Evolutionary conservation across 1,140 invertebrate species (phyloP).

Genomic region (Cydia fagiglandana): DNA sequence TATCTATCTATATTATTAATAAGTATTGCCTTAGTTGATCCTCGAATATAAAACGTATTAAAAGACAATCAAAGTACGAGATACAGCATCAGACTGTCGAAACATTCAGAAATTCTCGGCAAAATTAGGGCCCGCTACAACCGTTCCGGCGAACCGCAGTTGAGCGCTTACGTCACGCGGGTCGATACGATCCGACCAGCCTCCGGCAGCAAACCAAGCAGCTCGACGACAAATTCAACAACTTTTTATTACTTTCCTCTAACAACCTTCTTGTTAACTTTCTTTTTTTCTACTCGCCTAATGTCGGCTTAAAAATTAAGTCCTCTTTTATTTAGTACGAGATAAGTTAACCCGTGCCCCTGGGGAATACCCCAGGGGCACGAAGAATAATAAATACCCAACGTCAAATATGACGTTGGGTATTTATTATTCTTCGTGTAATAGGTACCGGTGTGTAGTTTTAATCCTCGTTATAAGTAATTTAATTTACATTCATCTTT

Average conservation of each 20-base stretch:
- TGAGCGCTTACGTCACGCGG: constrained; percentile 22
- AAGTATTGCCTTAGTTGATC: too few species aligned
- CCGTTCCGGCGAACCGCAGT: neutral
- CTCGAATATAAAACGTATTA: neutral
- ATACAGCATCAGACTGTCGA: neutral
- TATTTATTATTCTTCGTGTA: neutral
- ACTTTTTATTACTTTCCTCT: constrained; percentile 30
- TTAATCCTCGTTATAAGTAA: too few species aligned
- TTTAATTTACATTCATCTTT: too few species aligned
- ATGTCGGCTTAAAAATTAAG: constrained; percentile 27
- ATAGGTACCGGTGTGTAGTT: neutral
- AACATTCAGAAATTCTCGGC: constrained; percentile 12
- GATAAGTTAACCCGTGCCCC: constrained; percentile 24
- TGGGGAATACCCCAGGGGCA: neutral
- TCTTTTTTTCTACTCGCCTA: constrained; percentile 4
- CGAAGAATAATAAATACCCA: too few species aligned
- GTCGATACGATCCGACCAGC: constrained; percentile 21
- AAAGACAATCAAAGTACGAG: neutral
- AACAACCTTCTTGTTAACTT: constrained; percentile 28
- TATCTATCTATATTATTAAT: too few species aligned
- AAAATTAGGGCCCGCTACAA: constrained; percentile 19
- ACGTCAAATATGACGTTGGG: too few species aligned
- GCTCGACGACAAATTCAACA: constrained; percentile 31
- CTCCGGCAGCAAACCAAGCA: neutral
- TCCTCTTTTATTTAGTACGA: constrained; percentile 21